phyloP scores from a whole-genome alignment of 2,888 invertebrate species.

The Aphelenchoides bicaudatus region DNA sequence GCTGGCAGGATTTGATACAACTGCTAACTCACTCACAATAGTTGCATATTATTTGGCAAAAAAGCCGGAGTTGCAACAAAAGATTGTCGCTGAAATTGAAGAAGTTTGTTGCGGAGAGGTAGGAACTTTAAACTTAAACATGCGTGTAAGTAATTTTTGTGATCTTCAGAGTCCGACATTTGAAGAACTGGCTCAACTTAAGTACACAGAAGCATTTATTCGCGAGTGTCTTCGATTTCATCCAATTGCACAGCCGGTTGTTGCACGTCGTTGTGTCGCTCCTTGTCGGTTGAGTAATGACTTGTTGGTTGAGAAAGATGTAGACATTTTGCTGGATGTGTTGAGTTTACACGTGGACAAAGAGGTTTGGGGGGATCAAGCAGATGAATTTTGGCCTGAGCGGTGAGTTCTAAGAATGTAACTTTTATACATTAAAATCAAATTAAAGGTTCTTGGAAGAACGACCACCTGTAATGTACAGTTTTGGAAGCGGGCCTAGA shows the following conservation, averaged over 20 bases:
- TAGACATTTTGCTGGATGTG: conserved; percentile 41
- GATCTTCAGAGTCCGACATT: conserved; percentile 31
- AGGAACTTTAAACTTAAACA: too few species aligned
- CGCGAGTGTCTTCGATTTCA: conserved; percentile 18
- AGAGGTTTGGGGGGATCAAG: conserved; percentile 49
- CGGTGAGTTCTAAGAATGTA: too few species aligned
- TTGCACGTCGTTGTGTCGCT: conserved; percentile 38
- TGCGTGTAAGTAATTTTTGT: too few species aligned
- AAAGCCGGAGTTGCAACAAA: conserved; percentile 7
- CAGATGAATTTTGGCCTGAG: conserved; percentile 45
- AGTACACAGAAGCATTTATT: conserved; percentile 29
- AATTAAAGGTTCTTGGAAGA: background rate
- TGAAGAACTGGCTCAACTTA: conserved; percentile 26
- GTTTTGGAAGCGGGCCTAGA: conserved; percentile 48
- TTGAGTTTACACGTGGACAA: conserved; percentile 39
- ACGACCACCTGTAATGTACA: too few species aligned
- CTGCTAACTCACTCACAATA: conserved; percentile 63
- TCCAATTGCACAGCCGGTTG: conserved; percentile 2
- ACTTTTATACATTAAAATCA: too few species aligned
- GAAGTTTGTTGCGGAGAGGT: conserved; percentile 1
- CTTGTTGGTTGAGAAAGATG: conserved; percentile 40
- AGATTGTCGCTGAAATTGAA: background rate
- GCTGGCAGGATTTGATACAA: conserved; percentile 62
- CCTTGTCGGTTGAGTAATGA: conserved; percentile 41
- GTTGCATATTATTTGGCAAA: conserved; percentile 55